Evolutionary conservation across 2,113 vertebrate genomes (phyloP).

Genomic region (Phalacrocorax pelagicus): DNA sequence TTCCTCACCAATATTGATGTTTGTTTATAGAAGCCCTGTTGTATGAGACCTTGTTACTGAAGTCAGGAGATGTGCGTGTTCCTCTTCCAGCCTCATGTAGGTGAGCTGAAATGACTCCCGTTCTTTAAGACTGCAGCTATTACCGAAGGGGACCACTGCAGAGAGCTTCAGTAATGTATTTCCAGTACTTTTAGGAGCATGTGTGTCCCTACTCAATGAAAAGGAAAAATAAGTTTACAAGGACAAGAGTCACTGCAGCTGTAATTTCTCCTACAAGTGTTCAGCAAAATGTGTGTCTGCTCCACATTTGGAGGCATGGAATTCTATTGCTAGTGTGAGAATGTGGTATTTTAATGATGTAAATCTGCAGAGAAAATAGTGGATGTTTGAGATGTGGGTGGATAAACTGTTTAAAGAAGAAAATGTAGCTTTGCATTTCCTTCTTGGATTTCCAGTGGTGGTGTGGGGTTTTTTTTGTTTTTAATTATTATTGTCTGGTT

Average conservation of each 20-base stretch:
- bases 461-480: neutral
- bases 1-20: accelerated
- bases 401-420: neutral
- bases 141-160: neutral
- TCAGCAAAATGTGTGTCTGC: neutral
- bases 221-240: neutral
- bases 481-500: neutral
- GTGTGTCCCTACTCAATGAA: neutral
- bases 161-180: neutral
- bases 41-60: neutral
- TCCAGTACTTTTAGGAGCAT: neutral
- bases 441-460: neutral
- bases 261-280: neutral
- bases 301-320: neutral
- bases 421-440: neutral
- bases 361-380: neutral
- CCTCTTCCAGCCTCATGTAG: neutral
- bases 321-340: neutral
- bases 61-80: neutral
- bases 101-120: neutral
- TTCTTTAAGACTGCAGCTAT: neutral
- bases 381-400: neutral
- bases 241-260: neutral
- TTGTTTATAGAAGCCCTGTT: neutral
- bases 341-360: neutral